Percentiles rank a stretch among this genome's conserved stretches.
These are phyloP conservation scores for Phylloscopus whistleri DNA, from an alignment of 2,113 vertebrate species.

Conservation along the genomic window DNA sequence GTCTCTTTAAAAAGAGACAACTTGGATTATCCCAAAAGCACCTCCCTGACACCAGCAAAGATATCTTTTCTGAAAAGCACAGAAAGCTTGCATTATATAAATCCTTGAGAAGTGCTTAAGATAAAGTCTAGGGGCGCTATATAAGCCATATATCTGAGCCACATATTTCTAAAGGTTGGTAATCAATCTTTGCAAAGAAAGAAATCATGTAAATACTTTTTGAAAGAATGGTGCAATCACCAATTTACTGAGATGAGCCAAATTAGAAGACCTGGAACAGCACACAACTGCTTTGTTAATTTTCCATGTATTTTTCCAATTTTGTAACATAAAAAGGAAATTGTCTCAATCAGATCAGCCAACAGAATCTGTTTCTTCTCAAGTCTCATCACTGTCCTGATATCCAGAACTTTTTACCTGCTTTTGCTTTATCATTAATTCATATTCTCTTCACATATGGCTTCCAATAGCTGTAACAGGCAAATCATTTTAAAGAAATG, in stretches of 20 bases:
- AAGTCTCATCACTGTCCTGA: neutral
- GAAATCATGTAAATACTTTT: neutral
- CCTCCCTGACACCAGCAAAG: neutral
- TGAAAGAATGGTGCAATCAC: neutral
- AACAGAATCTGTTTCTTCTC: neutral
- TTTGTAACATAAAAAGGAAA: neutral
- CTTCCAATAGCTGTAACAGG: neutral
- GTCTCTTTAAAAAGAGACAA: neutral
- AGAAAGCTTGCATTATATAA: neutral
- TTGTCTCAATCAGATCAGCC: neutral
- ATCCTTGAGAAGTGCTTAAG: neutral
- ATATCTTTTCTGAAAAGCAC: neutral
- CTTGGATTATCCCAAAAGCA: neutral
- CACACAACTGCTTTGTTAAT: neutral
- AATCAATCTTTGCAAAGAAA: neutral
- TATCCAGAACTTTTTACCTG: neutral
- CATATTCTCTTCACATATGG: neutral
- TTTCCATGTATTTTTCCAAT: neutral
- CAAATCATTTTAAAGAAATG: neutral
- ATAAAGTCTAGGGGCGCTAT: neutral
- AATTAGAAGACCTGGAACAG: neutral
- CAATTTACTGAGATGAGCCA: neutral
- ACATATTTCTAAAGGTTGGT: neutral
- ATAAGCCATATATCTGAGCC: neutral
- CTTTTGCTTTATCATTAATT: neutral